phyloP scores from a whole-genome alignment of 2,797 vertebrate species.

The Chiroxiphia lanceolata region DNA sequence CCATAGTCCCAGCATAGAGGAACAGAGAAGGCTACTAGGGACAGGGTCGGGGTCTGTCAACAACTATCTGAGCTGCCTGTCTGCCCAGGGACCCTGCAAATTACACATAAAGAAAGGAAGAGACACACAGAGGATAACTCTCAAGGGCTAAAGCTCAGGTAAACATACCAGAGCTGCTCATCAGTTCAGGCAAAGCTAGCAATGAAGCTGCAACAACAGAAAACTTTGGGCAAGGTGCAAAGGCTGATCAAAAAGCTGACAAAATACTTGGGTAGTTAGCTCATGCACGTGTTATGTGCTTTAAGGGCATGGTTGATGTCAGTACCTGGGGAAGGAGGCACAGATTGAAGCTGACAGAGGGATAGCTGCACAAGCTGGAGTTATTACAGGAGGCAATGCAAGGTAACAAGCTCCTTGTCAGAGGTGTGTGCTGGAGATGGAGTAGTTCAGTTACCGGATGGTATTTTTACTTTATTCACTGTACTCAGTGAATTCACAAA shows the following conservation, averaged over 20 bases:
- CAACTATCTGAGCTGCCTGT: background rate
- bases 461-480: background rate
- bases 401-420: background rate
- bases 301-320: background rate
- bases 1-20: background rate
- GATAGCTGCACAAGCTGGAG: background rate
- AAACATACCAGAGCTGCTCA: constrained; percentile 24
- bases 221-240: constrained; percentile 46
- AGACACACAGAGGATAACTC: background rate
- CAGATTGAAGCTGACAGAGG: background rate
- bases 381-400: background rate
- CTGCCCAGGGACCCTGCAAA: background rate
- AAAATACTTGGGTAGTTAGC: constrained; percentile 25
- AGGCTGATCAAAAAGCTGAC: constrained; percentile 38
- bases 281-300: background rate
- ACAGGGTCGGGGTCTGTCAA: background rate
- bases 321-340: background rate
- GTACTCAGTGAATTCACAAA: background rate
- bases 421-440: fast-evolving
- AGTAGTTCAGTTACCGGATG: background rate
- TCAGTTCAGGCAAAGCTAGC: background rate
- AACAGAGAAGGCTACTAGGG: background rate
- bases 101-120: background rate
- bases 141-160: constrained; percentile 5
- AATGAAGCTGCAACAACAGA: constrained; percentile 12